These are phyloP conservation scores for Pterocles orientalis DNA, from an alignment of 2,113 vertebrate genomes.

Conservation along the genomic window DNA sequence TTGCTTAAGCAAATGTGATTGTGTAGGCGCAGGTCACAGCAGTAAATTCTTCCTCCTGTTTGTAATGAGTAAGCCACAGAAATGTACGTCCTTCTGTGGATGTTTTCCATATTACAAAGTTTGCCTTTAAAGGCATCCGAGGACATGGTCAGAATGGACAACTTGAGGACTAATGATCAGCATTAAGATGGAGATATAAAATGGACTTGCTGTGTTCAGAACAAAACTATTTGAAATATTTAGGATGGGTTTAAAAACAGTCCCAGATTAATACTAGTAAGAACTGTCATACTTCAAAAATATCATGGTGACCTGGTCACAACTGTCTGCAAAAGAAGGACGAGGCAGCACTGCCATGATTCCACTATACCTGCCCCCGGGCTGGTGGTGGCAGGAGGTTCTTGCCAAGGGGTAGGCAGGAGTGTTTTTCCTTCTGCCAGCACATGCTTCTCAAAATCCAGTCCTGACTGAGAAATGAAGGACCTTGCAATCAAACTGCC, in stretches of 20 bases:
- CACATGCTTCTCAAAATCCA: neutral
- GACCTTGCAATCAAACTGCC: conserved; percentile 29
- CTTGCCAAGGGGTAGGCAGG: neutral
- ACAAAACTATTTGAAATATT: neutral
- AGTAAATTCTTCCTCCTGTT: neutral
- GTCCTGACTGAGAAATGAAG: neutral
- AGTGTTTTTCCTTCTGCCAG: neutral
- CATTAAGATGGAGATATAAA: neutral
- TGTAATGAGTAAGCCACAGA: neutral
- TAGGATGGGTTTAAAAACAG: neutral
- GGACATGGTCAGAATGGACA: neutral
- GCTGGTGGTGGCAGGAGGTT: neutral
- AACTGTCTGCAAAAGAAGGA: neutral
- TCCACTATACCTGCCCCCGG: neutral
- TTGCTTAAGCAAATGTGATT: neutral
- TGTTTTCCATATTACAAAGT: conserved; percentile 11
- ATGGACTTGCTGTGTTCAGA: conserved; percentile 24
- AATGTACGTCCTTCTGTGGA: neutral
- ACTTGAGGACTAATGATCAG: conserved; percentile 46
- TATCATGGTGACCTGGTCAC: neutral
- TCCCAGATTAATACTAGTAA: neutral
- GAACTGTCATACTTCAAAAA: conserved; percentile 3
- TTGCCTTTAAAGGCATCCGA: conserved; percentile 30
- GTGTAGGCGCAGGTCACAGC: neutral
- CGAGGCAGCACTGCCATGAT: neutral